Conservation (phyloP, 2,113 vertebrate genomes). For the Paracanthobrama guichenoti region DNA sequence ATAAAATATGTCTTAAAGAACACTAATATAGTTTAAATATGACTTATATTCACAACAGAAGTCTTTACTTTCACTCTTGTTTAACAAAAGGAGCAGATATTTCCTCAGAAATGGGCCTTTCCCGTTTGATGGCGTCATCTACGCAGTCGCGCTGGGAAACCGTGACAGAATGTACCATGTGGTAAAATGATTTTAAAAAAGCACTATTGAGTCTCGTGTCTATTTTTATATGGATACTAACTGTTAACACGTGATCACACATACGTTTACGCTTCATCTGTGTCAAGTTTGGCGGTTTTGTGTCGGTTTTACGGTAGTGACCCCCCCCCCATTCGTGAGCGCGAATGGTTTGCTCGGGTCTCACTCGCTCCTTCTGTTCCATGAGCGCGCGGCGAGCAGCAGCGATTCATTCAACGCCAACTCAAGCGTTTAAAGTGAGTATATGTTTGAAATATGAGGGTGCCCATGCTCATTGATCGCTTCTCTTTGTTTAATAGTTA, state of each 20-base stretch:
- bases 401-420: not conserved
- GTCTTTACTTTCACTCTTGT: not conserved
- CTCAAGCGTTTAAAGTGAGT: conserved; percentile 20
- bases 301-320: not conserved
- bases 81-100: not conserved
- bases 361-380: conserved; percentile 18
- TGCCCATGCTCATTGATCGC: not conserved
- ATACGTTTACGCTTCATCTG: not conserved
- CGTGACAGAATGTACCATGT: conserved; percentile 7
- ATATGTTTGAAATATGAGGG: not conserved
- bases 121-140: conserved; percentile 3
- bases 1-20: not conserved
- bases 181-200: not conserved
- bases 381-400: not conserved
- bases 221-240: not conserved
- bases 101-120: conserved; percentile 8
- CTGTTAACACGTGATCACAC: no score
- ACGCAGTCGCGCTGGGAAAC: not conserved
- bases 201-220: not conserved
- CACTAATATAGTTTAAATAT: not conserved
- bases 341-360: conserved; percentile 4
- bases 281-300: not conserved
- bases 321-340: not conserved
- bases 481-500: no score
- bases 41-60: not conserved